Conservation (phyloP, 2,888 invertebrate genomes). For the Papilio protenor region DNA sequence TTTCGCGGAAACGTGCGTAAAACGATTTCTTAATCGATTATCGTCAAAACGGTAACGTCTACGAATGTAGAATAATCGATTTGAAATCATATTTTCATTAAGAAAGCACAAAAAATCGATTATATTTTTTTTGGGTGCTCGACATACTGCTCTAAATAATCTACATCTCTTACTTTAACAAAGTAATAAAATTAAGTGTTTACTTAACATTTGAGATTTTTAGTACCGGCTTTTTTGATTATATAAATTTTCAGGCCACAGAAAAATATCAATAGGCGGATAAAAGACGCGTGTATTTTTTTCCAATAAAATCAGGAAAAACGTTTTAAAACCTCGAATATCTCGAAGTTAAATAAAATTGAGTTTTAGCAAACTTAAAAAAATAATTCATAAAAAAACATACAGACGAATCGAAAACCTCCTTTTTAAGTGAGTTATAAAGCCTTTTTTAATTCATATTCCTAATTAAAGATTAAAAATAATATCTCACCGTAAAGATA, state of each 20-base stretch:
- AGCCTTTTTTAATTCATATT: neutral
- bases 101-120: constrained; percentile 58
- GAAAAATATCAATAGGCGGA: neutral
- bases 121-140: constrained; percentile 49
- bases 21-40: constrained; percentile 76
- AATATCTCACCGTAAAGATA: constrained; percentile 9
- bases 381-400: neutral
- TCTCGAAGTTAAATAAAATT: neutral
- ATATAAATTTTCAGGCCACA: neutral
- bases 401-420: too few relatives aligned
- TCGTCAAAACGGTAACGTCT: constrained; percentile 74
- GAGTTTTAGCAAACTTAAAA: neutral
- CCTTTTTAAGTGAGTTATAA: too few relatives aligned
- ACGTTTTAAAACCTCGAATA: neutral
- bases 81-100: constrained; percentile 59
- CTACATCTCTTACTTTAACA: neutral
- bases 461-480: neutral
- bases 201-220: neutral
- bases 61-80: constrained; percentile 74
- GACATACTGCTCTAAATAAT: neutral
- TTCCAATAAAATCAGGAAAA: neutral
- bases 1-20: constrained; percentile 77
- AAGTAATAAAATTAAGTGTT: neutral
- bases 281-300: neutral
- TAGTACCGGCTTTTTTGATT: neutral